A percentile compares a stretch with the other conserved stretches of the same genome.
Conservation (phyloP, 1,140 invertebrate species). For the Brachionus sp. region DNA sequence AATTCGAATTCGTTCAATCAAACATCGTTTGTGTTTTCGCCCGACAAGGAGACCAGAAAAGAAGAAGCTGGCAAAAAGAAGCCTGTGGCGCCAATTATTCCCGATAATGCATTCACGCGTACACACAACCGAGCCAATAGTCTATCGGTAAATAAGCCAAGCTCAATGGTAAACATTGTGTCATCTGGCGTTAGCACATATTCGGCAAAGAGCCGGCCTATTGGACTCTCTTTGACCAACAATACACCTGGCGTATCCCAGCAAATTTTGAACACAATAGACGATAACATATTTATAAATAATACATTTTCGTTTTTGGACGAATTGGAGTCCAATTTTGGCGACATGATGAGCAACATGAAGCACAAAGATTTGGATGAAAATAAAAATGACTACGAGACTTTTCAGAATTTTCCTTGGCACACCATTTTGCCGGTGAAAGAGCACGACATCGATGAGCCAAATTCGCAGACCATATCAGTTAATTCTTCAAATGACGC, state of each 20-base stretch:
- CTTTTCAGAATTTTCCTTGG: slow-evolving; percentile 44
- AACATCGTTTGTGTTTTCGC: slow-evolving; percentile 20
- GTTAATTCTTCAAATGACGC: background rate
- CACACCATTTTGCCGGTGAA: slow-evolving; percentile 27
- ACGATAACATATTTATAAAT: slow-evolving; percentile 36
- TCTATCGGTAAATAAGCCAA: background rate
- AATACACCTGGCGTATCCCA: slow-evolving; percentile 1
- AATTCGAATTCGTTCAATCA: slow-evolving; percentile 20
- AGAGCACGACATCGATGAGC: background rate
- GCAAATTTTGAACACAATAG: background rate
- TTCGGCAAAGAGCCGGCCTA: background rate
- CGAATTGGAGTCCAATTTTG: slow-evolving; percentile 13
- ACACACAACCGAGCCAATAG: slow-evolving; percentile 7
- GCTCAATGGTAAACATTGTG: background rate
- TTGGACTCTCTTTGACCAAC: background rate
- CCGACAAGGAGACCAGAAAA: background rate
- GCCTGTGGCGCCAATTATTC: background rate
- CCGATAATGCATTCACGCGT: background rate
- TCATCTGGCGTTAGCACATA: background rate
- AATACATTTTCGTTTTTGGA: slow-evolving; percentile 44
- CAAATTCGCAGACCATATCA: slow-evolving; percentile 6
- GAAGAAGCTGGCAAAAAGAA: background rate
- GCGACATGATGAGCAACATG: background rate
- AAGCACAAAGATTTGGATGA: background rate
- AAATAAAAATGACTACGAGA: background rate